Percentiles rank a stretch among this genome's conserved stretches.
Evolutionary conservation across 2,888 invertebrate genomes (phyloP).

Genomic region (Geotrupes spiniger): DNA sequence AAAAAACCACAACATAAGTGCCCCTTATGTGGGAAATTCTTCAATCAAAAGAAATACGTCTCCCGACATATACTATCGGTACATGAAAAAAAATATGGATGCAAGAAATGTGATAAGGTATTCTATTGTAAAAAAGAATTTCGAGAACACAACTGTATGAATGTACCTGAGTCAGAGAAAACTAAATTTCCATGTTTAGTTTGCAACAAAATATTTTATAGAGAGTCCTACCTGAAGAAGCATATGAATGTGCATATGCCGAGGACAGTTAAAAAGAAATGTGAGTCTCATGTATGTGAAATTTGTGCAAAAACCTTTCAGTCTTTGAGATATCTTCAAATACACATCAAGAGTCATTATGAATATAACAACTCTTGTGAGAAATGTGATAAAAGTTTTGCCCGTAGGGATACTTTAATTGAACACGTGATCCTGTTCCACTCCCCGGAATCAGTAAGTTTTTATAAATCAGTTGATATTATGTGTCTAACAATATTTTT

Average conservation of each 20-base stretch:
- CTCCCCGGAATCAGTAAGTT: constrained; percentile 12
- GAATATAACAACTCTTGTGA: constrained; percentile 27
- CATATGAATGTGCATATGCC: constrained; percentile 36
- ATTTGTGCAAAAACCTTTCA: constrained; percentile 51
- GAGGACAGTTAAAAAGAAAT: constrained; percentile 13
- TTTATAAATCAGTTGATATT: too few species aligned
- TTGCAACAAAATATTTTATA: constrained; percentile 38
- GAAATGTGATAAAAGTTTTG: constrained; percentile 34
- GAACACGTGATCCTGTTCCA: constrained; percentile 27
- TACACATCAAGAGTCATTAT: constrained; percentile 49
- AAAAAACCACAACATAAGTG: constrained; percentile 34
- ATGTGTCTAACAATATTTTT: background rate
- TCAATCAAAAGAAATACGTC: constrained; percentile 50
- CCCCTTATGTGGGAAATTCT: constrained; percentile 45
- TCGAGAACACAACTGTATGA: constrained; percentile 35
- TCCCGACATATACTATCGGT: constrained; percentile 46
- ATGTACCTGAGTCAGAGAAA: constrained; percentile 27
- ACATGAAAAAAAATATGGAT: constrained; percentile 39
- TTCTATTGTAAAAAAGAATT: constrained; percentile 34
- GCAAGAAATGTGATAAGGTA: constrained; percentile 34
- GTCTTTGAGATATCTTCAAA: constrained; percentile 47
- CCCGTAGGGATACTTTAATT: constrained; percentile 26
- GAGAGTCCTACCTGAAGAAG: constrained; percentile 33
- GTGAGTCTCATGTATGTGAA: constrained; percentile 47
- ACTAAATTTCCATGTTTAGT: constrained; percentile 34